Evolutionary conservation across 2,797 vertebrate species (phyloP).

Genomic region (Poeciliopsis gracilis): DNA sequence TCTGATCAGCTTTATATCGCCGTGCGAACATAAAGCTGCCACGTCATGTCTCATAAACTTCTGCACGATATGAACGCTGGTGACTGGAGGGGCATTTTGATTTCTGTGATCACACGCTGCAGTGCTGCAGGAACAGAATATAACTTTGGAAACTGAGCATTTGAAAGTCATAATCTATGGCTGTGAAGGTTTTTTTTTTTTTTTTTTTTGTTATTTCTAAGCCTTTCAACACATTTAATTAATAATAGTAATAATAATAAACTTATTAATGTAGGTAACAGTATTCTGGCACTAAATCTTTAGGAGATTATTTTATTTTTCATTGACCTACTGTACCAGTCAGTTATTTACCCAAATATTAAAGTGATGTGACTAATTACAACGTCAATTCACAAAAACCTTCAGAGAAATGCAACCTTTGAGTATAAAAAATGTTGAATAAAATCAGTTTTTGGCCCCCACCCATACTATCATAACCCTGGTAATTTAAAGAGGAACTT

Average conservation of each 20-base stretch:
- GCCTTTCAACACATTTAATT: neutral
- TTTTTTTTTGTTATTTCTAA: neutral
- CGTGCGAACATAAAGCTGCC: conserved; percentile 40
- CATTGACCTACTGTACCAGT: neutral
- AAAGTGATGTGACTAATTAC: neutral
- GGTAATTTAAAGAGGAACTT: neutral
- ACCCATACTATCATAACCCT: neutral
- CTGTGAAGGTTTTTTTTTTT: neutral
- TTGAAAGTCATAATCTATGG: neutral
- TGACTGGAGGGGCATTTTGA: neutral
- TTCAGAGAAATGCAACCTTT: neutral
- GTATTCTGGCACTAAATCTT: neutral
- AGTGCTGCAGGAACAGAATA: neutral
- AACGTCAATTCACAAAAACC: neutral
- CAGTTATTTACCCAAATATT: neutral
- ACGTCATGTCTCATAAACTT: conserved; percentile 5
- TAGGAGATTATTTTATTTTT: neutral
- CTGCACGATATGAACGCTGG: neutral
- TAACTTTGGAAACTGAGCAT: neutral
- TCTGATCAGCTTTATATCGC: conserved; percentile 24
- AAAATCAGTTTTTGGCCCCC: neutral
- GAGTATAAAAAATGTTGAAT: neutral
- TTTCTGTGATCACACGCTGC: neutral
- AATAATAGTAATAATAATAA: too few relatives aligned
- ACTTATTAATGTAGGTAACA: neutral